Conservation (phyloP, 2,888 invertebrate species). For the Macropis europaea region DNA sequence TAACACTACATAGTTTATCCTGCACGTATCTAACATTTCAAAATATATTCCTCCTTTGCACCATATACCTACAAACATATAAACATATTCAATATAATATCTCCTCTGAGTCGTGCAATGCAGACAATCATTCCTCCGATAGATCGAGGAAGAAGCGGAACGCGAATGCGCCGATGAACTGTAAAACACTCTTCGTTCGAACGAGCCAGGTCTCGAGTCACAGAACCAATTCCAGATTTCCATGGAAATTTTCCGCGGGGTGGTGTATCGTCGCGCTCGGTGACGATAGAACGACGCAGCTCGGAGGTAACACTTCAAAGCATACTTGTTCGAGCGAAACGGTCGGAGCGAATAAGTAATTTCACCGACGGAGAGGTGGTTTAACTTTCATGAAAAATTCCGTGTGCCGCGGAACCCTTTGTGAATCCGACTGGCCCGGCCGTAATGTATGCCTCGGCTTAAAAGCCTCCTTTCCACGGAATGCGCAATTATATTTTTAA, state of each 20-base stretch:
- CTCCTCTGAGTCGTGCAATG: no score
- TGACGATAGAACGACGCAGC: slow-evolving; percentile 43
- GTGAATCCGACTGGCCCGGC: slow-evolving; percentile 48
- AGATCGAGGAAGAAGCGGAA: no score
- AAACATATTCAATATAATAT: no score
- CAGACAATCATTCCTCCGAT: no score
- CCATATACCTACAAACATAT: no score
- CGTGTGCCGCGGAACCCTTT: slow-evolving; percentile 50
- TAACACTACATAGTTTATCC: no score
- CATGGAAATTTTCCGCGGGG: not conserved
- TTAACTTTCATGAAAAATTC: slow-evolving; percentile 66
- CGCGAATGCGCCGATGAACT: no score
- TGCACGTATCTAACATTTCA: no score
- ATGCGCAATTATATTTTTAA: slow-evolving; percentile 60
- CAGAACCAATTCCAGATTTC: not conserved
- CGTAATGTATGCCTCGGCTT: slow-evolving; percentile 61
- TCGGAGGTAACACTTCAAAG: slow-evolving; percentile 58
- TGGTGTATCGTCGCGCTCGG: not conserved
- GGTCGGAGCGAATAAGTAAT: slow-evolving; percentile 58
- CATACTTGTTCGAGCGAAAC: slow-evolving; percentile 47
- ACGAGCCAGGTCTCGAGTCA: no score
- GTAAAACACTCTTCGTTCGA: no score
- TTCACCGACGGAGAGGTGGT: slow-evolving; percentile 43
- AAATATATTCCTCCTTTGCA: no score
- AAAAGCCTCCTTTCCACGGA: slow-evolving; percentile 61